Evolutionary conservation across 2,888 invertebrate genomes (phyloP), one percentile per base, ranked within the genome.

Genomic region (Sinelater perroti): DNA sequence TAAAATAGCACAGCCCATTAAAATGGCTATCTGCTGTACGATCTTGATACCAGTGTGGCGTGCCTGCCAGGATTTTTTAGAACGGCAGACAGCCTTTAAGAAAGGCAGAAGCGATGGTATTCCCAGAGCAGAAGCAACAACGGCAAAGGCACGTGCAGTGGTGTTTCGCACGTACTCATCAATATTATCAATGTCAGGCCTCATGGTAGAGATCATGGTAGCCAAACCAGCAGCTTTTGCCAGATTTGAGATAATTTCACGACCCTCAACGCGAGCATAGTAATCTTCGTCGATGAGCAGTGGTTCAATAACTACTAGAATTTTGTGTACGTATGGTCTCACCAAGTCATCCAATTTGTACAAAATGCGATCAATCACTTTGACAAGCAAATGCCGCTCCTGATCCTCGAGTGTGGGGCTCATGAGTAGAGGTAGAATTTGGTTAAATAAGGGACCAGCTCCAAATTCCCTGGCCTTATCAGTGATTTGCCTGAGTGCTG

Each of bases 121-220:
- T 67, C 97, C 99, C 60, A 99, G 83, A 52, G 99, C 98, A 1
- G 98, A 99, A 1, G 99, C 99, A 1, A 99, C 99, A 1, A 99
- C 99, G n/a, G 99, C 99, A 79, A 99, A 99, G 0, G 99, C 99
- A 71, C 99, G 86, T 3, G 99, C 99, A 0, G 99, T 99, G 0
- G 99, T 99, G 78, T 99, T 99, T 75, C 99, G 87, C 28, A 99
- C 99, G 74, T 99, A 99, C 80, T 98, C 97, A 78, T 98, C 98
- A 70, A 97, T 97, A 76, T 99, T 99, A 80, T 99, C 99, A 70
- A 99, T 99, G 81, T 99, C 99, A 0, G 99, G 99, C 75, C 99
- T 85, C 99, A 99, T 99, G 0, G 99, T 99, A 2, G 98, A 98
- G 72, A 99, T 99, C 99, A 99, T 99, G 8, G 99, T 99, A 2